phyloP scores from a whole-genome alignment of 2,113 vertebrate species.

The Gasterosteus nipponicus region DNA sequence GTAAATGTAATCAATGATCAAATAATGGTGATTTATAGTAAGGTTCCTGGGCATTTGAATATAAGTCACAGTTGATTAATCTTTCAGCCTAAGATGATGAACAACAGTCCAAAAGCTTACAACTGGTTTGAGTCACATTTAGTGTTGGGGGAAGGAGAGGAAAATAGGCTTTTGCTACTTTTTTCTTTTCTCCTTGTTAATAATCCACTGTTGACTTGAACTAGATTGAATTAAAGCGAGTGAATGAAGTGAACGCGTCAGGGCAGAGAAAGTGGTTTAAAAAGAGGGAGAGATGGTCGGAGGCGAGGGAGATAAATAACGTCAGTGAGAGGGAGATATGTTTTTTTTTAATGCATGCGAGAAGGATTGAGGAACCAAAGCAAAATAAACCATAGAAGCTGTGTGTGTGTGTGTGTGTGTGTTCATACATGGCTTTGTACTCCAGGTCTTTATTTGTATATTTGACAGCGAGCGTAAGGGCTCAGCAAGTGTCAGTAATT shows the following conservation, averaged over 20 bases:
- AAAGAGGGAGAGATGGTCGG: slow-evolving; percentile 16
- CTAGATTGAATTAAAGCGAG: slow-evolving; percentile 14
- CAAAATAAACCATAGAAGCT: not conserved
- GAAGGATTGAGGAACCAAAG: not conserved
- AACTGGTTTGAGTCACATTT: slow-evolving; percentile 1
- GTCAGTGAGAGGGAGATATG: not conserved
- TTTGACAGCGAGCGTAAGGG: slow-evolving; percentile 30
- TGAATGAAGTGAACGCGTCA: not conserved
- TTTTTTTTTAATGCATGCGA: too few species aligned
- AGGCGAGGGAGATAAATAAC: slow-evolving; percentile 9
- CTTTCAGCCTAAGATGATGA: slow-evolving; percentile 13
- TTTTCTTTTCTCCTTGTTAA: slow-evolving; percentile 7
- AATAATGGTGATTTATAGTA: slow-evolving; percentile 26
- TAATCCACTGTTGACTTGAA: slow-evolving; percentile 27
- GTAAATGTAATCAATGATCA: slow-evolving; percentile 17
- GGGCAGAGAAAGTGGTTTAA: not conserved
- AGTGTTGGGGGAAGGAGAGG: not conserved
- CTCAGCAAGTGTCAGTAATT: slow-evolving; percentile 54
- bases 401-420: not conserved
- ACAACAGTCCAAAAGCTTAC: not conserved
- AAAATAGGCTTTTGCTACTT: slow-evolving; percentile 5
- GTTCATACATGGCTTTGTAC: not conserved
- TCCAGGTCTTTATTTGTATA: slow-evolving; percentile 23
- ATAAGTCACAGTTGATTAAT: slow-evolving; percentile 8
- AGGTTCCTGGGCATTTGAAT: not conserved